phyloP scores from a whole-genome alignment of 2,888 invertebrate genomes.

The Drosophila algonquin region DNA sequence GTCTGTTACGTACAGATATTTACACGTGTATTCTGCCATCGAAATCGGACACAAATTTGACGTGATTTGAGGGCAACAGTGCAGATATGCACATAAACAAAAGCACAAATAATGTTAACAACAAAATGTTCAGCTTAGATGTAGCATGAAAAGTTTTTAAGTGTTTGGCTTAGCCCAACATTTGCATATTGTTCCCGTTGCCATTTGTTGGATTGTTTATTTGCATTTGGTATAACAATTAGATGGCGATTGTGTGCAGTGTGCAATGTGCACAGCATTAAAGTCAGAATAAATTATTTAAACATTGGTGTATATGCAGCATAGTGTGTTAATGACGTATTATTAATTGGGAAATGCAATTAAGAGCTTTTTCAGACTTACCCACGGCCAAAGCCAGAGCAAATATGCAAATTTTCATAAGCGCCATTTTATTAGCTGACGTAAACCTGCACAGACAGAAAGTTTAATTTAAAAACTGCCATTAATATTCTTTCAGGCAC shows the following conservation, averaged over 20 bases:
- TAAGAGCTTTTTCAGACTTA: slow-evolving; percentile 62
- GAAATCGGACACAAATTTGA: slow-evolving; percentile 30
- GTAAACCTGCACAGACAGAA: slow-evolving; percentile 57
- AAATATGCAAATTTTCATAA: slow-evolving; percentile 79
- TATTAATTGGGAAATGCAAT: slow-evolving; percentile 64
- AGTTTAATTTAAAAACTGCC: slow-evolving; percentile 32
- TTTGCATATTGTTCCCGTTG: slow-evolving; percentile 30
- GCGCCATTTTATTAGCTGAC: slow-evolving; percentile 71
- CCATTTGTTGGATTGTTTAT: slow-evolving; percentile 16
- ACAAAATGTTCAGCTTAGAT: slow-evolving; percentile 49
- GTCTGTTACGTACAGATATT: slow-evolving; percentile 4
- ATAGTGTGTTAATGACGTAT: slow-evolving; percentile 30
- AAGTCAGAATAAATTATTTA: slow-evolving; percentile 38
- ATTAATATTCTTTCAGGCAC: slow-evolving; percentile 27
- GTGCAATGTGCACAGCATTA: slow-evolving; percentile 30
- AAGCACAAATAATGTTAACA: slow-evolving; percentile 41
- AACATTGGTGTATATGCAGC: slow-evolving; percentile 20
- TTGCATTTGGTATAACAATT: slow-evolving; percentile 26
- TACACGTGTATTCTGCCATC: slow-evolving; percentile 41
- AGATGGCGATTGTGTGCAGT: slow-evolving; percentile 58
- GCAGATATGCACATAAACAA: slow-evolving; percentile 42
- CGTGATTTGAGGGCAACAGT: slow-evolving; percentile 26
- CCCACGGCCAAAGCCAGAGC: slow-evolving; percentile 75
- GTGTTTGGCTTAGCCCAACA: background rate
- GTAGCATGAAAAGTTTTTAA: slow-evolving; percentile 1